Base-by-base conservation (phyloP, 2,888 invertebrate species). In the Conops quadrifasciatus region DNA sequence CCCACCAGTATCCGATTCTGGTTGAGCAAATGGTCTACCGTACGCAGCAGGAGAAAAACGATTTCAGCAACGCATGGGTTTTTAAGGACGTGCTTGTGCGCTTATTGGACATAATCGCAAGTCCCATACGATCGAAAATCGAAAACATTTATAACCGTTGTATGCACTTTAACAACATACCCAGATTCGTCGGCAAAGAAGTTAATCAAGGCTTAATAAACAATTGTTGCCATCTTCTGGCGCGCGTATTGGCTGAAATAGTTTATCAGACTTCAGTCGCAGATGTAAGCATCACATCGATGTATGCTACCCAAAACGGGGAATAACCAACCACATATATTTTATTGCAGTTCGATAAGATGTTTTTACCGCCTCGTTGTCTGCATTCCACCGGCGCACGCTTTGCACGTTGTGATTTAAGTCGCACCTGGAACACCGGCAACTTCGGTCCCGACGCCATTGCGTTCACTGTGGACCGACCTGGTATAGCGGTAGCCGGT, bases 401-500 rank as follows among this genome's bases (percentile, higher is more conserved):
- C 30, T 98, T 98, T 85, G 93, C 95, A 56, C 91, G 96, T 63
- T 93, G 94, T 59, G 97, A 96, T 84, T 92, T 93, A 77, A 92
- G 93, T 64, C 91, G 96, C 59, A 94, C 94, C 0, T 98, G 98
- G 98, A 97, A 98, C 84, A 96, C 97, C 0, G 96, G 97, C 3
- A 96, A 96, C 84, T 97, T 97, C 43, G 96, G 96, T 13, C 96
- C 97, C 0, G 98, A 99, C 87, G 97, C 97, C 0, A 94, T 99
- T 79, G 95, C 95, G 80, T 96, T 98, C 82, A 92, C 93, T 47
- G 97, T 98, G 13, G 97, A 98, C 87, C 89, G 93, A 24, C 89
- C 93, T 0, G 97, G 97, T 2, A 91, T 98, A 62, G 91, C 94
- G 28, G 89, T 98, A 53, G 94, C 94, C 36, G 98, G 98, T 0